phyloP scores from a whole-genome alignment of 2,888 invertebrate genomes.

The Heliconius erato region DNA sequence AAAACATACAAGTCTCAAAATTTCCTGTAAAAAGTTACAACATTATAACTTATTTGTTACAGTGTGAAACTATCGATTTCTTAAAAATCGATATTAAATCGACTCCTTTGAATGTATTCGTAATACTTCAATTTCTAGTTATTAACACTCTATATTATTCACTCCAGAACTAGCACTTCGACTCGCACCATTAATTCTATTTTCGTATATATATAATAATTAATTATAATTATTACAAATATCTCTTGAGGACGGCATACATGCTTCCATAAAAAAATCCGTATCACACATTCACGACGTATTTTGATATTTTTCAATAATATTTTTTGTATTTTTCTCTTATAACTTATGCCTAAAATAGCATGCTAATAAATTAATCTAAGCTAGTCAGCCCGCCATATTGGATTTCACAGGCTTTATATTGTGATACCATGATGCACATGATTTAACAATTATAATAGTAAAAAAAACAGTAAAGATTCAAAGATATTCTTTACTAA shows the following conservation, averaged over 20 bases:
- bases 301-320: slow-evolving; percentile 59
- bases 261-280: slow-evolving; percentile 60
- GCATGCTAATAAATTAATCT: slow-evolving; percentile 84
- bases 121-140: background rate
- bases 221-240: slow-evolving; percentile 36
- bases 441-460: slow-evolving; percentile 34
- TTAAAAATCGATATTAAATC: slow-evolving; percentile 7
- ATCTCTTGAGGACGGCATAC: slow-evolving; percentile 69
- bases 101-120: background rate
- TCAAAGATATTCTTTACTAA: background rate
- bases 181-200: slow-evolving; percentile 29
- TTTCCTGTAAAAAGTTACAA: slow-evolving; percentile 17
- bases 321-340: slow-evolving; percentile 60
- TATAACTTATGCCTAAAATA: slow-evolving; percentile 66
- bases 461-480: slow-evolving; percentile 44
- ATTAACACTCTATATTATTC: slow-evolving; percentile 37
- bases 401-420: slow-evolving; percentile 59
- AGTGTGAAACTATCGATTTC: slow-evolving; percentile 11
- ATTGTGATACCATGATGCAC: slow-evolving; percentile 45
- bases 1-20: background rate
- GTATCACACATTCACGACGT: slow-evolving; percentile 63
- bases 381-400: slow-evolving; percentile 67
- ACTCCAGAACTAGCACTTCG: slow-evolving; percentile 39
- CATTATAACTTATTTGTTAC: background rate
- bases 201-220: slow-evolving; percentile 5